Base-by-base conservation (phyloP, 2,113 vertebrate species). In the Zapus hudsonius region DNA sequence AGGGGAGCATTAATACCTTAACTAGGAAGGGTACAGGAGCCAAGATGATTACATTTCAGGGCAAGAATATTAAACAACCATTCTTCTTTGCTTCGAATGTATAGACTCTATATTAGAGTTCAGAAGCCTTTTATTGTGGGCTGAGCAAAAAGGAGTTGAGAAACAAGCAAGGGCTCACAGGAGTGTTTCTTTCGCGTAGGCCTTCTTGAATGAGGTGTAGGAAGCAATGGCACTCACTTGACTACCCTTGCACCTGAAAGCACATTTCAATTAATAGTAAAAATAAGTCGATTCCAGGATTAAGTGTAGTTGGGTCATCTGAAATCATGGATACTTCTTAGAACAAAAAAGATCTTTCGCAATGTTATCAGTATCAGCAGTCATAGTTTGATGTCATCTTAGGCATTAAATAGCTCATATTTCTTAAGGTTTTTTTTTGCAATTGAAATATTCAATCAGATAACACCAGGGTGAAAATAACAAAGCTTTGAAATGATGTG, bases 381-480 rank as follows among this genome's bases (percentile, higher is more conserved):
- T 93, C 61, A 63, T 76, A 93, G 88, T 85, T 84, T 61, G 94
- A 61, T 66, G 63, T 86, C 83, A 90, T 96, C 91, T 95, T 93
- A 0, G 89, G 87, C 90, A 95, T 74, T 91, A 95, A 86, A 81
- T 59, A 87, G 92, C 87, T 80, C 80, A 95, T 95, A 79, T 94
- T 94, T 97, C 96, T 86, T 72, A 96, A 95, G 96, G 52, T 15
- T 52, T 52, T 66, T 95, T 92, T 75, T 94, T 88, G 93, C 96
- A 97, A 98, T 95, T 98, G 94, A 98, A 98, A 98, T 98, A 98
- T 97, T 98, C 97, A 97, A 96, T 98, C 97, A 98, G 97, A 98
- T 98, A 98, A 97, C 96, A 92, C 95, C 93, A 96, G 96, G 91
- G 96, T 97, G 93, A 97, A 97, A 97, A 98, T 98, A 98, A 98